A percentile compares a stretch with the other conserved stretches of the same genome.
These are phyloP conservation scores for Halisarca cf. caerulea DNA, from an alignment of 37 sponge, comb jelly and placozoan species.

Conservation along the genomic window DNA sequence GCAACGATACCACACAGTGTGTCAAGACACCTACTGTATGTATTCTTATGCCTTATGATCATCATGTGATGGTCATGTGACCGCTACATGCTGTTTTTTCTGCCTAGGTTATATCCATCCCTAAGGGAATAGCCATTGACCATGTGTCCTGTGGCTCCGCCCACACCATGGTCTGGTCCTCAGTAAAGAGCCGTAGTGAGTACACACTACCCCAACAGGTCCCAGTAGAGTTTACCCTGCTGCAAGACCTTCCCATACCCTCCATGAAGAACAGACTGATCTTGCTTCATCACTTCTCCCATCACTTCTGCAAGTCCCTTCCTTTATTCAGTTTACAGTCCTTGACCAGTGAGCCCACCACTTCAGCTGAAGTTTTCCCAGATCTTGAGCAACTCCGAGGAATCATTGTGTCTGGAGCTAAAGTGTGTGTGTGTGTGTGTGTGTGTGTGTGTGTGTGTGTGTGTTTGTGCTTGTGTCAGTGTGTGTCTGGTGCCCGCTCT, in stretches of 20 bases:
- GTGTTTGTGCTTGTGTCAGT: too few relatives aligned
- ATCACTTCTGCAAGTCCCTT: slow-evolving; percentile 75
- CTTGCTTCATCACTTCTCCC: slow-evolving; percentile 83
- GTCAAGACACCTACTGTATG: slow-evolving; percentile 66
- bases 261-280: slow-evolving; percentile 83
- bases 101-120: slow-evolving; percentile 42
- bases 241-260: slow-evolving; percentile 52
- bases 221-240: slow-evolving; percentile 88
- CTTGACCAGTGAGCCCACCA: neutral
- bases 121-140: slow-evolving; percentile 69
- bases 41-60: neutral
- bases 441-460: too few relatives aligned
- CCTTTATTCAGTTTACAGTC: slow-evolving; percentile 64
- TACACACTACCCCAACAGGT: slow-evolving; percentile 71
- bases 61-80: neutral
- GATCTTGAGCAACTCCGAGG: slow-evolving; percentile 65
- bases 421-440: slow-evolving; percentile 54
- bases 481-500: too few relatives aligned
- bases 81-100: neutral
- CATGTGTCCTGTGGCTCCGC: slow-evolving; percentile 95
- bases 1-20: slow-evolving; percentile 78
- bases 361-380: slow-evolving; percentile 9
- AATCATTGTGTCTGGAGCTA: slow-evolving; percentile 64
- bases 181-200: slow-evolving; percentile 47
- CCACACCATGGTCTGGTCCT: slow-evolving; percentile 91